These are phyloP conservation scores for Peribatodes rhomboidaria DNA, from an alignment of 2,888 invertebrate genomes.

Conservation along the genomic window DNA sequence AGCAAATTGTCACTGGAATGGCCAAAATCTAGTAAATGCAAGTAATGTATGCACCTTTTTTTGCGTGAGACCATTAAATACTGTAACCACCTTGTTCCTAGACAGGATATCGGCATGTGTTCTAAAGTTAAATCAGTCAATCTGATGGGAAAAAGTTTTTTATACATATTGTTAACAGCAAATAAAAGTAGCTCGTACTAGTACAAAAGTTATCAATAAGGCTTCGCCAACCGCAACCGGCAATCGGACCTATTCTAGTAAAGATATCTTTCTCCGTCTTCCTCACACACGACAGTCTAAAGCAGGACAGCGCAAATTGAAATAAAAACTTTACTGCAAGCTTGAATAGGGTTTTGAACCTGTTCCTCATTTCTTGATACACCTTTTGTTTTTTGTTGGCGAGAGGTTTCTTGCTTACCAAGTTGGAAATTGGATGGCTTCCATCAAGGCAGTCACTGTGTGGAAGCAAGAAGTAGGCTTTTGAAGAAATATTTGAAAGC, in stretches of 20 bases:
- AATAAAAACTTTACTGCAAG: slow-evolving; percentile 54
- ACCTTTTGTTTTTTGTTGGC: slow-evolving; percentile 63
- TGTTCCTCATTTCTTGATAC: slow-evolving; percentile 61
- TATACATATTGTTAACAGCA: no score
- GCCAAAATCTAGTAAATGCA: no score
- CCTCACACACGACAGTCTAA: slow-evolving; percentile 43
- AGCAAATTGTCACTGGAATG: no score
- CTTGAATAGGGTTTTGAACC: slow-evolving; percentile 62
- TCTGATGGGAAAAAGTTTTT: no score
- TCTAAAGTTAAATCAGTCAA: no score
- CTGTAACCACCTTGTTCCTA: no score
- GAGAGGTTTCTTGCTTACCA: slow-evolving; percentile 49
- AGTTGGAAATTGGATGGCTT: slow-evolving; percentile 44
- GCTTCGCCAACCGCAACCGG: slow-evolving; percentile 75
- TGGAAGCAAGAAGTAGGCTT: not conserved
- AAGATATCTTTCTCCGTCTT: slow-evolving; percentile 50
- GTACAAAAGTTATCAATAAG: slow-evolving; percentile 55
- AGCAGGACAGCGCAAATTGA: slow-evolving; percentile 50
- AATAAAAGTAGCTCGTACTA: slow-evolving; percentile 11
- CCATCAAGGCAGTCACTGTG: slow-evolving; percentile 31
- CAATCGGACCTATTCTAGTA: slow-evolving; percentile 42
- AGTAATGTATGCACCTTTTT: no score
- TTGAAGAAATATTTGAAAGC: not conserved
- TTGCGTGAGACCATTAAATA: no score
- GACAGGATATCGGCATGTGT: no score